Conservation (phyloP, 2,113 vertebrate species). For the Macroglossus sobrinus region DNA sequence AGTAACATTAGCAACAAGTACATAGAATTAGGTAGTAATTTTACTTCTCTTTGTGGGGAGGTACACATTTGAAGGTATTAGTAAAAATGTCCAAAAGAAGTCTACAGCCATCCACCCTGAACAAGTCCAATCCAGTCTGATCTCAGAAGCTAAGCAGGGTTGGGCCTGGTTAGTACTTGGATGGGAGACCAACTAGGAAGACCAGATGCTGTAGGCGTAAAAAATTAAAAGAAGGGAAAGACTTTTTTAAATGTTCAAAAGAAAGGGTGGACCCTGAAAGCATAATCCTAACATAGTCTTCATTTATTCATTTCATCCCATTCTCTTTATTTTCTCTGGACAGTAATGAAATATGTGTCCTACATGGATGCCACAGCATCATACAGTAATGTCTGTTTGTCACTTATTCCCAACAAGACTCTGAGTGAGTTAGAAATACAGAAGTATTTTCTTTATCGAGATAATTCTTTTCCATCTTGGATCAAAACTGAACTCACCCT, state of each 20-base stretch:
- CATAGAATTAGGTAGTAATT: background rate
- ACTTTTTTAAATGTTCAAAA: background rate
- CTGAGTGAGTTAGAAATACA: background rate
- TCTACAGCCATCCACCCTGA: too few relatives aligned
- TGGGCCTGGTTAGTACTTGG: too few relatives aligned
- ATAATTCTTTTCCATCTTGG: background rate
- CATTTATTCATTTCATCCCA: background rate
- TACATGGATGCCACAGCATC: too few relatives aligned
- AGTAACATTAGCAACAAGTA: background rate
- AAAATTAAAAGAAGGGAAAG: too few relatives aligned
- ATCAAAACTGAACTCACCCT: background rate
- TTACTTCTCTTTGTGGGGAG: background rate
- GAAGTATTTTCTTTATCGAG: background rate
- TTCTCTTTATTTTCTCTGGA: fast-evolving
- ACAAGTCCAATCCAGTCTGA: too few relatives aligned
- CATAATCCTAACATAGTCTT: too few relatives aligned
- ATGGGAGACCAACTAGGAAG: too few relatives aligned
- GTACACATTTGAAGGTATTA: background rate
- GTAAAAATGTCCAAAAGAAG: background rate
- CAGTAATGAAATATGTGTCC: background rate
- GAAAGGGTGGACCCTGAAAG: background rate
- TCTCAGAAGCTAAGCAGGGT: too few relatives aligned
- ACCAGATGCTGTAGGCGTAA: too few relatives aligned
- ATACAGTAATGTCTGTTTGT: fast-evolving
- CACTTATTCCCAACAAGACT: background rate